phyloP scores from a whole-genome alignment of 2,888 invertebrate species.

The Mythimna vitellina region DNA sequence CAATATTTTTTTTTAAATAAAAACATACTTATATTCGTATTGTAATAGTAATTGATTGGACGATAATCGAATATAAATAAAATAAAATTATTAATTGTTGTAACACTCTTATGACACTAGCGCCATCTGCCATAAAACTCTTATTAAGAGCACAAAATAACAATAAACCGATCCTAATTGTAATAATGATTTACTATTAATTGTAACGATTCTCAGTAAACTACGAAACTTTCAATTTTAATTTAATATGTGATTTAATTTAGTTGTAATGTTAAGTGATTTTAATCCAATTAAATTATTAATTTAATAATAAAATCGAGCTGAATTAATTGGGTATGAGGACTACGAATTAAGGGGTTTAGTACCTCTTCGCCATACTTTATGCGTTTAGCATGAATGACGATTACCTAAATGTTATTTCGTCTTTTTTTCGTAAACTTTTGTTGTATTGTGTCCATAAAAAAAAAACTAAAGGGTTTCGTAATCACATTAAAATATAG shows the following conservation, averaged over 20 bases:
- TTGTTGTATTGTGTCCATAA: conserved; percentile 4
- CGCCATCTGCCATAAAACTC: conserved; percentile 42
- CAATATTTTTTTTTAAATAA: background rate
- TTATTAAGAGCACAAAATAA: conserved; percentile 63
- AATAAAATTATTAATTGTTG: conserved; percentile 3
- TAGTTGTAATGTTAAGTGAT: conserved; percentile 65
- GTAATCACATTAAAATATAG: conserved; percentile 13
- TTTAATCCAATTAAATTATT: conserved; percentile 64
- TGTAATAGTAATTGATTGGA: background rate
- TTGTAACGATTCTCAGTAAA: conserved; percentile 64
- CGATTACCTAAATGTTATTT: conserved; percentile 14
- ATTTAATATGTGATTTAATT: conserved; percentile 70
- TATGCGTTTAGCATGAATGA: conserved; percentile 23
- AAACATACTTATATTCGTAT: background rate
- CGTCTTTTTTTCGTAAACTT: conserved; percentile 4
- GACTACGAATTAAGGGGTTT: conserved; percentile 17
- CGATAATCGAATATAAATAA: conserved; percentile 1
- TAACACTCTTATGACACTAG: conserved; percentile 6
- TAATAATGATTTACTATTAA: conserved; percentile 61
- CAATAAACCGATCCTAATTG: conserved; percentile 49
- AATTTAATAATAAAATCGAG: conserved; percentile 51
- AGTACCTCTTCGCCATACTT: conserved; percentile 43
- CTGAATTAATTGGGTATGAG: conserved; percentile 46
- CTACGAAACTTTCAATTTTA: conserved; percentile 61
- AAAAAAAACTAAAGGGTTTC: conserved; percentile 23